Percentiles rank a stretch among this genome's conserved stretches.
These are phyloP conservation scores for Drosophila sulfurigaster DNA, from an alignment of 1,140 invertebrate species.

Conservation along the genomic window DNA sequence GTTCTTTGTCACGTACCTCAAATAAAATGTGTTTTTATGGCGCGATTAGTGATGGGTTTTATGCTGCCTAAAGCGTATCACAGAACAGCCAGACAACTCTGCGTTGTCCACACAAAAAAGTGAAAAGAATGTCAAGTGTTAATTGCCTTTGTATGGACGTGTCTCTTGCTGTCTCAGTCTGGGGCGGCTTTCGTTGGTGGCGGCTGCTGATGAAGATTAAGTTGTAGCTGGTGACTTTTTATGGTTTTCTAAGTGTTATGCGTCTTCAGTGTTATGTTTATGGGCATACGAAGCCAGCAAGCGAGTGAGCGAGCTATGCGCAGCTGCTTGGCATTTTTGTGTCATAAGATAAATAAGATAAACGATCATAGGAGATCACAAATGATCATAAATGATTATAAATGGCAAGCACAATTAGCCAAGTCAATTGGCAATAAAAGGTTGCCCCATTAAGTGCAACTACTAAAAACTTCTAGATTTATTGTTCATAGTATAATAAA, in stretches of 20 bases:
- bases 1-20: constrained; percentile 76
- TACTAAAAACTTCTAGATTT: constrained; percentile 2
- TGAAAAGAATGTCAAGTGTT: constrained; percentile 83
- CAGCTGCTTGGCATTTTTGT: constrained; percentile 35
- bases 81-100: constrained; percentile 48
- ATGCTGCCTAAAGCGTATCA: constrained; percentile 70
- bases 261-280: constrained; percentile 38
- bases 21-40: constrained; percentile 82
- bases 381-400: constrained; percentile 54
- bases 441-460: not conserved
- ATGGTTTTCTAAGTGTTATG: constrained; percentile 41
- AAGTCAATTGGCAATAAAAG: constrained; percentile 12
- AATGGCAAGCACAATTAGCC: constrained; percentile 43
- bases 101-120: constrained; percentile 55
- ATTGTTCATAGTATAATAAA: not conserved
- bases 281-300: constrained; percentile 21
- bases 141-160: constrained; percentile 71
- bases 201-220: constrained; percentile 68
- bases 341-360: constrained; percentile 48
- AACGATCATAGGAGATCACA: constrained; percentile 29
- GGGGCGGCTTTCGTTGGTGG: constrained; percentile 25
- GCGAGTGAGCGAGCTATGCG: too few relatives aligned
- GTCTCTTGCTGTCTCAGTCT: constrained; percentile 18
- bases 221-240: constrained; percentile 63
- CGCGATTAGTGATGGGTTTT: constrained; percentile 71